Conservation (phyloP, 1,140 invertebrate species). For the Drosophila triauraria region DNA sequence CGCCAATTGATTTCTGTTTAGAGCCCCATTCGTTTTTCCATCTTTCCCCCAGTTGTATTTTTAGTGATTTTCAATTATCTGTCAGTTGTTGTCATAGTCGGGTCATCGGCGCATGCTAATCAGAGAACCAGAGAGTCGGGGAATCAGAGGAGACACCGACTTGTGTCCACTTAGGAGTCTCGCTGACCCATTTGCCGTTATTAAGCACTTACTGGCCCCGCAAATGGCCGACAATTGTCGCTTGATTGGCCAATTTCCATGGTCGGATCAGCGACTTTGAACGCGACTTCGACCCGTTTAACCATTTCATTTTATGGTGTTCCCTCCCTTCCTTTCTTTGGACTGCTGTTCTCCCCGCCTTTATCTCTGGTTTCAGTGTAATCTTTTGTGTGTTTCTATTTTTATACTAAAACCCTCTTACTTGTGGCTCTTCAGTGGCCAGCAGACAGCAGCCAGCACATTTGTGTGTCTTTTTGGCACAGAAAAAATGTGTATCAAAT, state of each 20-base stretch:
- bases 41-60: conserved; percentile 13
- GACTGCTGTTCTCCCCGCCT: conserved; percentile 1
- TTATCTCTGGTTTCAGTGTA: conserved; percentile 24
- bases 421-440: conserved; percentile 33
- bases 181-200: conserved; percentile 60
- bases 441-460: conserved; percentile 27
- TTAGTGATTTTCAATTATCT: conserved; percentile 74
- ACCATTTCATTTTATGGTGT: conserved; percentile 64
- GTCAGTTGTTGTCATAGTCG: conserved; percentile 59
- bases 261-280: conserved; percentile 29
- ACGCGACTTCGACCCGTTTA: conserved; percentile 58
- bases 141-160: conserved; percentile 16
- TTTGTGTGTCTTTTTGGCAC: conserved; percentile 17
- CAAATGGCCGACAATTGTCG: conserved; percentile 77
- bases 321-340: conserved; percentile 4
- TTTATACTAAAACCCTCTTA: conserved; percentile 26
- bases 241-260: conserved; percentile 80
- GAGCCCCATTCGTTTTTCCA: conserved; percentile 14
- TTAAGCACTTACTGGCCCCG: conserved; percentile 60
- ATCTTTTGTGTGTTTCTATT: conserved; percentile 41
- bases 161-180: conserved; percentile 33
- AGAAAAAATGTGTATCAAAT: conserved; percentile 17
- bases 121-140: conserved; percentile 16
- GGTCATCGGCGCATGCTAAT: conserved; percentile 54
- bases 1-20: conserved; percentile 38